Base-by-base conservation (phyloP, 2,797 vertebrate genomes). In the Protosalanx chinensis region DNA sequence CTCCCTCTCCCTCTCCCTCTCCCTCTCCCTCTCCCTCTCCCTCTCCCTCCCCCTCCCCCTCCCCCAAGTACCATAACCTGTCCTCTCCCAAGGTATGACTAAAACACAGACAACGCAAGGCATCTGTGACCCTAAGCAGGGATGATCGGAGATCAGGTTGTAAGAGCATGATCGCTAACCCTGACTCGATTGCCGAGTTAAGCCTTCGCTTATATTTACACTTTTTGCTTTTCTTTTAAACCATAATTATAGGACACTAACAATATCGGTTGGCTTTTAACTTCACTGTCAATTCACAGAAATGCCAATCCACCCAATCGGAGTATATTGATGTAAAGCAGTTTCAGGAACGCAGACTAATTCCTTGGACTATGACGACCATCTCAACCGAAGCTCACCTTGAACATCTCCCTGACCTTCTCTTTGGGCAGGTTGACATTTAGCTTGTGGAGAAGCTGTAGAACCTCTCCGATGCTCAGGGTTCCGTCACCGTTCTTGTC, bases 401-500 rank as follows among this genome's bases (percentile, higher is more conserved):
- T 93, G 85, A 99, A 99, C 96, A 99, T 97, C 87, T 97, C 91
- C 75, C 94, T 95, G 78, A 99, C 96, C 85, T 95, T 94, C 85
- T 97, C 94, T 10, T 93, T 92, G 2, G 97, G 95, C 15, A 99
- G 90, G 84, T 97, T 98, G 73, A 98, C 97, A 1, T 99, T 99
- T 78, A 99, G 94, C 75, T 98, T 99, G 89, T 98, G 97, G 77
- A 99, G 94, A 57, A 99, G 93, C 85, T 97, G 97, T 70, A 98
- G 93, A 69, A 99, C 95, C 80, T 99, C 97, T 1, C 91, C 91
- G 2, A 98, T 95, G 90, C 95, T 98, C 84, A 99, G 87, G 72
- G 94, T 94, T 49, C 97, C 96, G 0, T 99, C 96, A 0, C 97
- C 94, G 0, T 98, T 98, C 88, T 98, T 99, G 86, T 99, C 97